These are phyloP conservation scores for Beroe forskalii DNA, from an alignment of 37 sponge, comb jelly and placozoan species.

Conservation along the genomic window DNA sequence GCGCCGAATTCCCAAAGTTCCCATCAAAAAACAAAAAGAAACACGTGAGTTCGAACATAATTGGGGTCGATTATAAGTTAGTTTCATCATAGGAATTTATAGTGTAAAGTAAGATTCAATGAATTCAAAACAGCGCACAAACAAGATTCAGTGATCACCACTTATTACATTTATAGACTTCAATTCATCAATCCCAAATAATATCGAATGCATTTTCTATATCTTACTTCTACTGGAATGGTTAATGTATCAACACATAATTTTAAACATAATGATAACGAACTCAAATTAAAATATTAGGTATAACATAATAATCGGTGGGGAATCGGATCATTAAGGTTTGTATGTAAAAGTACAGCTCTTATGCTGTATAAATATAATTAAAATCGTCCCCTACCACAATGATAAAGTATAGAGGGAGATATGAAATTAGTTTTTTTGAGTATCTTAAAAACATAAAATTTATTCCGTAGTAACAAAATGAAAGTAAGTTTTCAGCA, in stretches of 20 bases:
- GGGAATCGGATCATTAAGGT: no score
- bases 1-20: no score
- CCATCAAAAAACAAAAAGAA: no score
- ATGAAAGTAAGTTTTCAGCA: no score
- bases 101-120: not conserved
- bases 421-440: no score
- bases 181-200: not conserved
- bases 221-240: not conserved
- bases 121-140: slow-evolving; percentile 60
- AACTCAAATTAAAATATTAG: not conserved
- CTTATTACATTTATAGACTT: not conserved
- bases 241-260: not conserved
- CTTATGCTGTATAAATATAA: no score
- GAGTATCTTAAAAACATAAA: no score
- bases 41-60: not conserved
- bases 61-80: not conserved
- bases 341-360: no score
- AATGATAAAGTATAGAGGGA: no score
- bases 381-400: no score
- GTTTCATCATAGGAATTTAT: not conserved
- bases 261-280: not conserved
- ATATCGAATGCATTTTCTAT: not conserved
- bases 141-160: slow-evolving; percentile 23
- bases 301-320: not conserved
- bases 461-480: no score